Base-by-base conservation (phyloP, 64 coral and sea anemone species). In the Porites lutea region DNA sequence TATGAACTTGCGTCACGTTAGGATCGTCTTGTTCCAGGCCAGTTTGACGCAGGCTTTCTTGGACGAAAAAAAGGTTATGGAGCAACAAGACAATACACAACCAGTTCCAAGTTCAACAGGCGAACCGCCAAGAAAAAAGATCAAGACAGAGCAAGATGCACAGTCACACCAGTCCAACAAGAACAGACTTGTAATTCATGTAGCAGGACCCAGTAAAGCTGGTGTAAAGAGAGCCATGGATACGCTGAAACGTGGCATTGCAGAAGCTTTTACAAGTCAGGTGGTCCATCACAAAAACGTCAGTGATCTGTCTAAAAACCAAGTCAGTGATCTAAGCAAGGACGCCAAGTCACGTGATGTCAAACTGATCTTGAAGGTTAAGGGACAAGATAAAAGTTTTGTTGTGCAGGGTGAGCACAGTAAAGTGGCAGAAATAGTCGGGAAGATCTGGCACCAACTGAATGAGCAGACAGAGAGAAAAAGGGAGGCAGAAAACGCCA, bases 11-110 rank as follows among this genome's bases (percentile, higher is more conserved):
- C 45, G 52, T 11, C 45, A 91, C 47, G 50, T 91, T 27, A 91
- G 79, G 51, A 74, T 91, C 15, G 78, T 91, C 12, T n/a, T 78
- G 19, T 78, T 21, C 75, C 75, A 78, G 47, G 75, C 75, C 12
- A 54, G 8, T 20, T 22, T 78, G 12, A 78, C 55, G 75, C 15
- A 78, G 6, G 75, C 49, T 20, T 78, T 78, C 20, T 7, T 52
- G 10, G 20, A 78, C 20, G 75, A 78, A 22, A 50, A 78, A 10
- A 53, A 53, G 50, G 18, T 54, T 10, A 20, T 54, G 20, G 18
- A 22, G 21, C 15, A 13, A 51, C 49, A 55, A 78, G 75, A 54
- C 20, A 78, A 54, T 22, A 20, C 53, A 55, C 49, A 53, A 52
- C 71, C 37, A 15, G 45, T 6, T 71, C 8, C 71, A 13, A 74